These are phyloP conservation scores for Polymixis flavicincta DNA, from an alignment of 2,888 invertebrate species.

Conservation along the genomic window DNA sequence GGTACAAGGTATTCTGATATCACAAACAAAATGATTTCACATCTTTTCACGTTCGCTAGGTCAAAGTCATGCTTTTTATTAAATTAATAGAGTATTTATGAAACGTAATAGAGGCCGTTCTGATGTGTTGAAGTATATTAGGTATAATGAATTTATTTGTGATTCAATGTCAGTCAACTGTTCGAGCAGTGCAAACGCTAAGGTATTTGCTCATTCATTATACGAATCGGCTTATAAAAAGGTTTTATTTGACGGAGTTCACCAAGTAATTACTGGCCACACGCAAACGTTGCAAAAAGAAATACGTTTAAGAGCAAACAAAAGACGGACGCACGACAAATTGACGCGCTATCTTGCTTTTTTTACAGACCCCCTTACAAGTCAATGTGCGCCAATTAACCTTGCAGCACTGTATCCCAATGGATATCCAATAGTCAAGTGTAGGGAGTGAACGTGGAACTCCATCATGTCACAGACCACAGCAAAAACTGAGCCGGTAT, in stretches of 20 bases:
- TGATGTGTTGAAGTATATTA: constrained; percentile 46
- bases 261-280: neutral
- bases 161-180: constrained; percentile 55
- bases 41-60: constrained; percentile 46
- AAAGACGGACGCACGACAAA: neutral
- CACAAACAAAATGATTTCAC: constrained; percentile 47
- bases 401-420: too few relatives aligned
- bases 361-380: too few relatives aligned
- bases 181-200: constrained; percentile 29
- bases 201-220: constrained; percentile 18
- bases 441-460: neutral
- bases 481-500: neutral
- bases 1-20: constrained; percentile 53
- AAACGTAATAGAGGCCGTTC: constrained; percentile 38
- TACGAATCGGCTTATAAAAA: neutral
- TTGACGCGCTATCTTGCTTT: neutral
- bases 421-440: too few relatives aligned
- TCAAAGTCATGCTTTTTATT: constrained; percentile 57
- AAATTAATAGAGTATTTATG: constrained; percentile 35
- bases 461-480: neutral
- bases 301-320: neutral
- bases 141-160: constrained; percentile 38
- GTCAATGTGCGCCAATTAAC: too few relatives aligned
- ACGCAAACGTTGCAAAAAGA: neutral
- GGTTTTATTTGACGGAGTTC: neutral